These are phyloP conservation scores for Mythimna vitellina DNA, from an alignment of 2,888 invertebrate species.

Conservation along the genomic window DNA sequence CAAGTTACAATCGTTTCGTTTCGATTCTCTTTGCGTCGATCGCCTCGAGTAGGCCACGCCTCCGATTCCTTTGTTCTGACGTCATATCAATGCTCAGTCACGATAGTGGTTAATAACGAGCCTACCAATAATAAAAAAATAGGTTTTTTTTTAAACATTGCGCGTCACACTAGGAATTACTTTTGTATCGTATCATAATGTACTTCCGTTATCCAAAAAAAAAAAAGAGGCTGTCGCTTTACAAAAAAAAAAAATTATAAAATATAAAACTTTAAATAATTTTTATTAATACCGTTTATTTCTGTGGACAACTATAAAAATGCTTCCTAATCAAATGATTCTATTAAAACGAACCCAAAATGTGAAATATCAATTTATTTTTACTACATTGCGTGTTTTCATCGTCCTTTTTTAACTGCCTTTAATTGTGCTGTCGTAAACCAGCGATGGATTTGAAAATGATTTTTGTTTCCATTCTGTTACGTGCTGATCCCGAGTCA, in stretches of 20 bases:
- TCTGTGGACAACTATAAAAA: not conserved
- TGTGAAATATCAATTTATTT: not conserved
- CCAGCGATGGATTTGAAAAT: constrained; percentile 33
- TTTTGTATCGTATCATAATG: too few relatives aligned
- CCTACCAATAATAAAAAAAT: too few relatives aligned
- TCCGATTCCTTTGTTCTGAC: too few relatives aligned
- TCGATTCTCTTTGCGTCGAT: too few relatives aligned
- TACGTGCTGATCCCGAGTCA: constrained; percentile 42
- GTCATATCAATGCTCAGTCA: too few relatives aligned
- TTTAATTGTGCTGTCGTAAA: constrained; percentile 10
- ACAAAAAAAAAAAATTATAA: too few relatives aligned
- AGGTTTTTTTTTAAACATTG: too few relatives aligned
- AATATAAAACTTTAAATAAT: constrained; percentile 3
- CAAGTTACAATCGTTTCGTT: too few relatives aligned
- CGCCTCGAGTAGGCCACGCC: too few relatives aligned
- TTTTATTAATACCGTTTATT: constrained; percentile 16
- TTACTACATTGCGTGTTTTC: constrained; percentile 22
- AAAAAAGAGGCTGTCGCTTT: not conserved
- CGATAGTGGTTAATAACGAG: too few relatives aligned
- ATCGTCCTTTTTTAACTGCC: not conserved
- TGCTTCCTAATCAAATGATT: constrained; percentile 30
- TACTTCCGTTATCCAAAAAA: too few relatives aligned
- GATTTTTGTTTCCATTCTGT: constrained; percentile 26
- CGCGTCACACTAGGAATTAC: too few relatives aligned
- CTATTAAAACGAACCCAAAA: not conserved